Base-by-base conservation (phyloP, 2,888 invertebrate species). In the Arge pagana region DNA sequence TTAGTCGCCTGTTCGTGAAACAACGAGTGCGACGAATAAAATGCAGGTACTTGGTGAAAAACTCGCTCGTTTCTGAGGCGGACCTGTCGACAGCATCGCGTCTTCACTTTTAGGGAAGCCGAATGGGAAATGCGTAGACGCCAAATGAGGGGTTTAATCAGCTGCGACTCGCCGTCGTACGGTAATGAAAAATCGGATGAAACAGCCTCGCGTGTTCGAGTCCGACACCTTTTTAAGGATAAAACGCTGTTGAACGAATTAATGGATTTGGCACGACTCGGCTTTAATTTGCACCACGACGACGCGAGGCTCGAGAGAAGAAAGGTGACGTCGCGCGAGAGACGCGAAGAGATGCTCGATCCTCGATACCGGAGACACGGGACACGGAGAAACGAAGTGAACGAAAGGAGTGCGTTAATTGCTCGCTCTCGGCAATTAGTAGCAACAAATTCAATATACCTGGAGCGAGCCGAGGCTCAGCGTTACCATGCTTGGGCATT, bases 401-500 rank as follows among this genome's bases (percentile, higher is more conserved):
- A 13, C n/a, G n/a, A 13, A 40, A 39, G 42, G n/a, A 7, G 18
- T 31, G 40, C 50, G 50, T 50, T 50, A 50, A 50, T 50, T 50
- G 41, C 50, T 50, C 41, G 50, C 40, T 50, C 50, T 24, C 35
- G 42, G 50, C 33, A 50, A 50, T 50, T 50, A 50, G 50, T 50
- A 37, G 30, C 28, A 31, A 50, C 41, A 50, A 50, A 50, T 50
- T 50, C 8, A 40, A 40, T 23, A 23, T 19, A 13, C 30, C 13
- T 28, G 24, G 39, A 39, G 28, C 21, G 3, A 13, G 33, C 11
- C 7, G n/a, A n/a, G n/a, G n/a, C n/a, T n/a, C n/a, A n/a, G 39
- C n/a, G 10, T 10, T 21, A 37, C 37, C 21, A 21, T 36, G 36
- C 19, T 36, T 2, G 37, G 37, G 37, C 37, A 21, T 37, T 37